phyloP scores from a whole-genome alignment of 2,797 vertebrate genomes.

The Eleutherodactylus coqui region DNA sequence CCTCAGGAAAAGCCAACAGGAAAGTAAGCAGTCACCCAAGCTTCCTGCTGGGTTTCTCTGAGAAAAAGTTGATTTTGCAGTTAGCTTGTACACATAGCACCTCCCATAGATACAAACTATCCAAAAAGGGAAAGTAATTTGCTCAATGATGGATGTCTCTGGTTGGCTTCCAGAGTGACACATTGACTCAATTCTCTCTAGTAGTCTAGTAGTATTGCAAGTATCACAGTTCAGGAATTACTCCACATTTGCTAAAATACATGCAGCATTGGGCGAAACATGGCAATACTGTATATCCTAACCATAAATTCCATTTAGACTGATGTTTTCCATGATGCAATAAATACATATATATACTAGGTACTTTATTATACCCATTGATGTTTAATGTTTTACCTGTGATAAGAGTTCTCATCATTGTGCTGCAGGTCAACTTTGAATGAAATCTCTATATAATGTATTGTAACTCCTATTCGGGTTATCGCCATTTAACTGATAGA shows the following conservation, averaged over 20 bases:
- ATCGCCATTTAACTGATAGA: too few relatives aligned
- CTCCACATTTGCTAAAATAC: neutral
- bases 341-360: neutral
- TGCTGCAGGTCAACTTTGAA: neutral
- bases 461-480: too few relatives aligned
- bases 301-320: neutral
- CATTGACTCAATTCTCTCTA: neutral
- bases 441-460: neutral
- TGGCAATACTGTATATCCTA: neutral
- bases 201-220: neutral
- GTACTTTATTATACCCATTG: neutral
- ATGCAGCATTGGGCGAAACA: neutral
- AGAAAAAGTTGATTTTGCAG: neutral
- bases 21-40: neutral
- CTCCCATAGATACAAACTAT: neutral
- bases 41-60: slow-evolving; percentile 1
- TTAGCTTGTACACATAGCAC: neutral
- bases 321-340: neutral
- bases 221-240: neutral
- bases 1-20: neutral
- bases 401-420: neutral
- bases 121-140: neutral
- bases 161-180: neutral
- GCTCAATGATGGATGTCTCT: neutral
- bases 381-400: neutral